These are phyloP conservation scores for Scaptomyza pallida DNA, from an alignment of 1,140 invertebrate genomes.

Conservation along the genomic window DNA sequence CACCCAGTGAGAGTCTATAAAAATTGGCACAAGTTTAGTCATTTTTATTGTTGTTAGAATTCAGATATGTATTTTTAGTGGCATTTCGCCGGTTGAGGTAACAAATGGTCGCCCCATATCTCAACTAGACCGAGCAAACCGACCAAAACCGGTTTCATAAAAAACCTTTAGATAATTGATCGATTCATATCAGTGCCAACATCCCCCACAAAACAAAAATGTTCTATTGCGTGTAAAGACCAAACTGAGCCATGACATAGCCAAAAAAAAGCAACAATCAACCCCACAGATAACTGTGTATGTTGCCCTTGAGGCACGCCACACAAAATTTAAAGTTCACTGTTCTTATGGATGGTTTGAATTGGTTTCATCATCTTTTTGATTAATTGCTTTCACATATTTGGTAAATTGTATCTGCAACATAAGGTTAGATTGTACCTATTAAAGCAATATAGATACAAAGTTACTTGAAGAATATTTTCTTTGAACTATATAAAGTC, in stretches of 20 bases:
- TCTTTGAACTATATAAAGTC: background rate
- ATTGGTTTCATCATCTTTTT: conserved; percentile 60
- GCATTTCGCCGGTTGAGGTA: conserved; percentile 13
- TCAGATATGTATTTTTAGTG: conserved; percentile 68
- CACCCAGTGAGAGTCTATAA: conserved; percentile 60
- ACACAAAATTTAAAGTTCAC: conserved; percentile 14
- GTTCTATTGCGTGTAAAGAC: conserved; percentile 42
- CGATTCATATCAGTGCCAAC: conserved; percentile 49
- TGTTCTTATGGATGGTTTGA: conserved; percentile 22
- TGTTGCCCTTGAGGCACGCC: conserved; percentile 31
- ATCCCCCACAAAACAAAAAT: conserved; percentile 12
- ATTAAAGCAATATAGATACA: too few species aligned
- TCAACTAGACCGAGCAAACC: conserved; percentile 30
- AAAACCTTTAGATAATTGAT: conserved; percentile 45
- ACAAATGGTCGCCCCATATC: conserved; percentile 56
- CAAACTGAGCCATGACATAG: conserved; percentile 41
- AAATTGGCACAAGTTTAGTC: conserved; percentile 65
- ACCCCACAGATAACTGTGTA: conserved; percentile 1
- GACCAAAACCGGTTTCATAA: conserved; percentile 18
- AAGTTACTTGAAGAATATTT: conserved; percentile 1
- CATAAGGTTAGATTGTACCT: background rate
- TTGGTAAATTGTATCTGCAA: conserved; percentile 12
- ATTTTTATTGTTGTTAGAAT: conserved; percentile 26
- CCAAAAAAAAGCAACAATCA: conserved; percentile 21
- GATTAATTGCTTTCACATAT: conserved; percentile 42